phyloP scores from a whole-genome alignment of 2,113 vertebrate genomes.

The Boleophthalmus pectinirostris region DNA sequence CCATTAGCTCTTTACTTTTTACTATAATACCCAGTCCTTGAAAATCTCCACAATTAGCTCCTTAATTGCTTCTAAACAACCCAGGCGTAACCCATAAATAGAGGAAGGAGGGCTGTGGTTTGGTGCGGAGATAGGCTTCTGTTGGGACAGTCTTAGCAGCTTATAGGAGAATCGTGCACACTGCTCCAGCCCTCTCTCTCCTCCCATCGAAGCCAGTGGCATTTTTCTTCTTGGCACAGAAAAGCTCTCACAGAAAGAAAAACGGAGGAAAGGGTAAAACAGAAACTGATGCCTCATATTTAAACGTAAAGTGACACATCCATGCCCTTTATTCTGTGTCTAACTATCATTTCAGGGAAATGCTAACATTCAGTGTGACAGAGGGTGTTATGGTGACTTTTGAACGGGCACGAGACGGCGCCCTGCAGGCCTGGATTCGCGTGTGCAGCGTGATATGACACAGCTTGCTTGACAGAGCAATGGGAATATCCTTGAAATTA shows the following conservation, averaged over 20 bases:
- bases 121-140: constrained; percentile 46
- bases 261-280: constrained; percentile 23
- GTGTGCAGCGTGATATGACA: constrained; percentile 59
- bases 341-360: constrained; percentile 68
- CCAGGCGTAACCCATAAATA: constrained; percentile 73
- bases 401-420: constrained; percentile 43
- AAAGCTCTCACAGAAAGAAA: constrained; percentile 24
- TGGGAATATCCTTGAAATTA: constrained; percentile 58
- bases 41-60: constrained; percentile 78
- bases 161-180: constrained; percentile 32
- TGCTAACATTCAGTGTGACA: constrained; percentile 70
- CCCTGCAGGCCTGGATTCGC: constrained; percentile 52
- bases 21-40: constrained; percentile 73
- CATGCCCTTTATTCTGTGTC: constrained; percentile 65
- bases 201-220: constrained; percentile 50
- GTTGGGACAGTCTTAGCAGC: constrained; percentile 44
- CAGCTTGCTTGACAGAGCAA: constrained; percentile 63
- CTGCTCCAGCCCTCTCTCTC: constrained; percentile 24
- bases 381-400: constrained; percentile 72
- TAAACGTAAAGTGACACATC: constrained; percentile 67
- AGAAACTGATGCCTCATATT: constrained; percentile 62
- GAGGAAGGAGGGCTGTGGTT: constrained; percentile 57
- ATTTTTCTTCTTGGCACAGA: constrained; percentile 37
- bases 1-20: constrained; percentile 76
- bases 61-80: constrained; percentile 81